phyloP scores from a whole-genome alignment of 2,797 vertebrate genomes.

The Masticophis lateralis region DNA sequence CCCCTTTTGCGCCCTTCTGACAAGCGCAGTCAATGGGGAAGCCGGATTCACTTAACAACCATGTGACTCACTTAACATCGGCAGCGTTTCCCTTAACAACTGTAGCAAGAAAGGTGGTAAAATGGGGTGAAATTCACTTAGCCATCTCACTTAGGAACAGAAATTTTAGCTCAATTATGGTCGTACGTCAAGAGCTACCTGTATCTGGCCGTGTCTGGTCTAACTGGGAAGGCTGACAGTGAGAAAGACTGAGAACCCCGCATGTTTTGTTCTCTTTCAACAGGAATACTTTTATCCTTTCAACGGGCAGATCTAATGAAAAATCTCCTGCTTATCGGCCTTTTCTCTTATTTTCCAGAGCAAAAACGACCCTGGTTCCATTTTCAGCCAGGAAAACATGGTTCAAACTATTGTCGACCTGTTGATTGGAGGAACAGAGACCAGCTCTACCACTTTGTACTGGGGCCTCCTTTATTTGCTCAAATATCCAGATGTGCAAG shows the following conservation, averaged over 20 bases:
- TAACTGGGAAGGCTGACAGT: neutral
- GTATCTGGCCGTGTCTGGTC: neutral
- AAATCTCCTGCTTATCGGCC: neutral
- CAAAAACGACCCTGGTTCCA: conserved; percentile 53
- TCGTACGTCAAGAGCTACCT: no score
- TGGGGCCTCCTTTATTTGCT: conserved; percentile 66
- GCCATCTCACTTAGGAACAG: no score
- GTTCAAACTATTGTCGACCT: conserved; percentile 60
- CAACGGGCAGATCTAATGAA: neutral
- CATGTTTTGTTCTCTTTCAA: neutral
- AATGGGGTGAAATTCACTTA: no score
- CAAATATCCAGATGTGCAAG: conserved; percentile 64
- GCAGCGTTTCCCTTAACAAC: no score
- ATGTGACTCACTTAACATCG: no score
- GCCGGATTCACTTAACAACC: no score
- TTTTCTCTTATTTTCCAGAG: conserved; percentile 39
- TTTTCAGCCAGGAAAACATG: conserved; percentile 58
- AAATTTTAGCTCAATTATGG: no score
- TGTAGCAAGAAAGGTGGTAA: no score
- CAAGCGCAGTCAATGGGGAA: no score
- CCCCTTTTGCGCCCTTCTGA: no score
- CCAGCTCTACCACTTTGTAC: conserved; percentile 56
- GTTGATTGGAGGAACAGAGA: conserved; percentile 64
- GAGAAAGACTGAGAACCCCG: neutral
- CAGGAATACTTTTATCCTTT: neutral